Conservation (phyloP, 2,113 vertebrate species). For the Hemichromis elongatus region DNA sequence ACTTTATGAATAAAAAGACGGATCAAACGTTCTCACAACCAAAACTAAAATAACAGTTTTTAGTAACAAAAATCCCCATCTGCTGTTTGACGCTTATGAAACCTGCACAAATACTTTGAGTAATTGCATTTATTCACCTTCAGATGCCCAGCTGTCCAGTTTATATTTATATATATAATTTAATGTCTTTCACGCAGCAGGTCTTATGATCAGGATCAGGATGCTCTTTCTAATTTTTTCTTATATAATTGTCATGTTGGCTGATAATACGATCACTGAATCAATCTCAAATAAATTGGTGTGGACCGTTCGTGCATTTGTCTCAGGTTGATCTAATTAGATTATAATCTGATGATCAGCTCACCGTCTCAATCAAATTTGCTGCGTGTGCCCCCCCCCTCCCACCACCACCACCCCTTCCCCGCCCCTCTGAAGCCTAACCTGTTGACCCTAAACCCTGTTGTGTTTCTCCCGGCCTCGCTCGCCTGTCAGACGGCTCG, state of each 20-base stretch:
- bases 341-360: background rate
- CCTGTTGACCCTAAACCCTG: conserved; percentile 38
- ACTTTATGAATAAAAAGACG: background rate
- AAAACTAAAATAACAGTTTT: background rate
- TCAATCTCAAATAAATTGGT: background rate
- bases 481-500: conserved; percentile 47
- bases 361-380: background rate
- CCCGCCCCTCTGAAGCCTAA: background rate
- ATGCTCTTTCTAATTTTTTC: background rate
- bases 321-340: background rate
- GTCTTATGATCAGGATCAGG: background rate
- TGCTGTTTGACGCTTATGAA: background rate
- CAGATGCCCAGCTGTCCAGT: background rate
- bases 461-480: conserved; percentile 42
- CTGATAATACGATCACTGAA: background rate
- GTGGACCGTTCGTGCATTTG: background rate
- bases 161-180: background rate
- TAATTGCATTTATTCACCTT: background rate
- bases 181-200: background rate
- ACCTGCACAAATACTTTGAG: background rate
- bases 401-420: background rate
- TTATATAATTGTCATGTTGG: background rate
- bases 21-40: background rate
- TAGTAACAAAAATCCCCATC: background rate
- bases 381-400: background rate